Evolutionary conservation across 2,113 vertebrate species (phyloP).

Genomic region (Uria aalge): DNA sequence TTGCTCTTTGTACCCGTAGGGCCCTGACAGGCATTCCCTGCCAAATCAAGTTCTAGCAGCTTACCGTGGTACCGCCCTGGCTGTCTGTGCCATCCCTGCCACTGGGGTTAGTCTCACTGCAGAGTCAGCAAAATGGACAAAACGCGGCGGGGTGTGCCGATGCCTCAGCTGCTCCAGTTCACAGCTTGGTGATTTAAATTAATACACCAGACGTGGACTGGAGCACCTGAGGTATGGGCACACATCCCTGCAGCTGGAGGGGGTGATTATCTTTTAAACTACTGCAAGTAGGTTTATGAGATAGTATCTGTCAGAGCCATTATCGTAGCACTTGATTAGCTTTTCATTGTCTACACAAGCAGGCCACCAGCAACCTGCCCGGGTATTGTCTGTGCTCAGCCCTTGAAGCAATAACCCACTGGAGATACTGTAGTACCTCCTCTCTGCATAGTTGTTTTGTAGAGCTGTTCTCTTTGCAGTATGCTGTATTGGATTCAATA

Average conservation of each 20-base stretch:
- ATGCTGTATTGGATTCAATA: neutral
- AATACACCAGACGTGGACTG: neutral
- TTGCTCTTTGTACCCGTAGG: neutral
- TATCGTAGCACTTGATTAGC: neutral
- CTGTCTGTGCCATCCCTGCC: neutral
- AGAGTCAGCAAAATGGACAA: neutral
- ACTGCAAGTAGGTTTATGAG: neutral
- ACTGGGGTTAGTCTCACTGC: neutral
- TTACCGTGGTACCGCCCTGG: neutral
- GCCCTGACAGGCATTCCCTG: neutral
- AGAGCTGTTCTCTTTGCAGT: neutral
- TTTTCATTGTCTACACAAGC: neutral
- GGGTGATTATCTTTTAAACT: neutral
- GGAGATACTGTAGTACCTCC: neutral
- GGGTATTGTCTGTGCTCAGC: neutral
- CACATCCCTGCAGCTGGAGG: neutral
- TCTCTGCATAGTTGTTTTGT: neutral
- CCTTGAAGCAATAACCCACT: neutral
- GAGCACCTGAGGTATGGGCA: neutral
- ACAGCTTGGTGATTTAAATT: neutral
- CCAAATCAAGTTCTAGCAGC: neutral
- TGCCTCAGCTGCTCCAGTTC: neutral
- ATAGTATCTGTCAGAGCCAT: neutral
- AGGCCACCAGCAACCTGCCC: neutral
- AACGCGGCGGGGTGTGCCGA: accelerated